These are phyloP conservation scores for Machimus atricapillus DNA, from an alignment of 2,888 invertebrate species.

Conservation along the genomic window DNA sequence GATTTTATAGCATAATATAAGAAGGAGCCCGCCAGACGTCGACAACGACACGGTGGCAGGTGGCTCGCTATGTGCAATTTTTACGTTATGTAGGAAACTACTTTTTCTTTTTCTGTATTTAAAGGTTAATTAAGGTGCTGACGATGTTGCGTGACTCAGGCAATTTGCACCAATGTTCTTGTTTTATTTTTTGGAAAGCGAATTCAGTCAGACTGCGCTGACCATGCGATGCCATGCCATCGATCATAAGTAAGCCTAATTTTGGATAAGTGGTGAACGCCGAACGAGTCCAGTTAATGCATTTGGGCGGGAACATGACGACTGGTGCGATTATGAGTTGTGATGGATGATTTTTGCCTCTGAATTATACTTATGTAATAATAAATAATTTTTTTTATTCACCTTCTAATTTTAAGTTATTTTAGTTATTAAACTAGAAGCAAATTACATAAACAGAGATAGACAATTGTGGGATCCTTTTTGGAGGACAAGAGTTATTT, in stretches of 20 bases:
- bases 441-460: too few species aligned
- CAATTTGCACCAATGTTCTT: background rate
- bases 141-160: background rate
- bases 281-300: background rate
- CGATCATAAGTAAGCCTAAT: background rate
- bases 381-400: too few species aligned
- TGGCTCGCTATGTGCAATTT: background rate
- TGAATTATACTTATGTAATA: background rate
- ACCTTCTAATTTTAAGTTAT: too few species aligned
- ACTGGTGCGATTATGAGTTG: background rate
- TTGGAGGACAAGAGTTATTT: too few species aligned
- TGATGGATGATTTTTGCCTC: background rate
- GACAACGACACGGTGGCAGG: background rate
- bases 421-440: too few species aligned
- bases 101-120: background rate
- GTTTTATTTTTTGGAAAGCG: background rate
- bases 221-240: background rate
- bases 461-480: too few species aligned
- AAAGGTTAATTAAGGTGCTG: background rate
- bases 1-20: background rate
- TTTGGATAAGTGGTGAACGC: background rate
- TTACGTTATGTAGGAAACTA: background rate
- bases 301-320: background rate
- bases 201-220: background rate
- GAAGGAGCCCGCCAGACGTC: background rate